Evolutionary conservation across 2,113 vertebrate species (phyloP).

Genomic region (Psophia crepitans): DNA sequence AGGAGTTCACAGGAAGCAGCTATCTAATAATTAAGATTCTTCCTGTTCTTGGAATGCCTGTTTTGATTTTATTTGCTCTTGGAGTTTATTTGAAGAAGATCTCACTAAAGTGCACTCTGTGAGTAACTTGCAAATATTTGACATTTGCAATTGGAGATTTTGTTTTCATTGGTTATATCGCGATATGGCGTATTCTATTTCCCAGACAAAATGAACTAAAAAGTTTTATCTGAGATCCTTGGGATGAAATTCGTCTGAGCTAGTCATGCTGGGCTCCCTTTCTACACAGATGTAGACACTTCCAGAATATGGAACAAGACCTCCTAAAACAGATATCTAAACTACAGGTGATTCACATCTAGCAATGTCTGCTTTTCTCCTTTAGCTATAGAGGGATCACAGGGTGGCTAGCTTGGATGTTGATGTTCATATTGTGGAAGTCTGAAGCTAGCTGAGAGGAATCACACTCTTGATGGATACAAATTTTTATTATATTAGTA

Average conservation of each 20-base stretch:
- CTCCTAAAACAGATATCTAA: neutral
- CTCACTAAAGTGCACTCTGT: neutral
- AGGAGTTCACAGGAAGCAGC: neutral
- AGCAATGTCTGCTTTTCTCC: neutral
- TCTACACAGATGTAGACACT: neutral
- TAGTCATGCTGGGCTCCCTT: neutral
- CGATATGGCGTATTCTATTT: neutral
- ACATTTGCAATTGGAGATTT: neutral
- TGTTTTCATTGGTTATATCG: neutral
- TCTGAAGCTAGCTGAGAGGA: neutral
- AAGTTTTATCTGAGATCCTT: neutral
- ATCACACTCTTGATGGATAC: neutral
- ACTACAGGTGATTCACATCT: neutral
- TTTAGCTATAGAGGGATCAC: neutral
- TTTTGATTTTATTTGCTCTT: neutral
- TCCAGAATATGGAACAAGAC: neutral
- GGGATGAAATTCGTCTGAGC: neutral
- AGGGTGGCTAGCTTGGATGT: neutral
- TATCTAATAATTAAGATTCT: neutral
- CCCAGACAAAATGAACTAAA: neutral
- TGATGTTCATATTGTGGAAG: neutral
- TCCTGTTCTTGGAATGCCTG: neutral
- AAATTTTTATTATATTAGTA: neutral
- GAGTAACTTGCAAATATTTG: slow-evolving; percentile 19
- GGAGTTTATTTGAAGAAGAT: neutral